phyloP scores from a whole-genome alignment of 2,888 invertebrate species.

The Liopterus haemorrhoidalis region DNA sequence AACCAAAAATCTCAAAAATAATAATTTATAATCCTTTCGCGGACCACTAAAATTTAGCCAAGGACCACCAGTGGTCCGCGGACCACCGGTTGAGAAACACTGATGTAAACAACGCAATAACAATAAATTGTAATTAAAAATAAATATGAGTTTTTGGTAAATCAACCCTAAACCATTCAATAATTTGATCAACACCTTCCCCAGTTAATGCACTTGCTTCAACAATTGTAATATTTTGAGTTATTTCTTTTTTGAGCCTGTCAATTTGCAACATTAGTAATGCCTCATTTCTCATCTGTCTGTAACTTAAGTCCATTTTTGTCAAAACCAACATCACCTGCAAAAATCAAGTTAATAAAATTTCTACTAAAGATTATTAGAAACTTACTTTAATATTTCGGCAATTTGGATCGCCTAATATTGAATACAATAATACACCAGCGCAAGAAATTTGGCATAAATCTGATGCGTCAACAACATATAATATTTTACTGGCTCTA shows the following conservation, averaged over 20 bases:
- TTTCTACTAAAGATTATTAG: not conserved
- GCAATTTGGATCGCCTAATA: conserved; percentile 66
- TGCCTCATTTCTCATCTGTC: conserved; percentile 82
- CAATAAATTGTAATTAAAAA: too few relatives aligned
- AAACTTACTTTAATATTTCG: conserved; percentile 57
- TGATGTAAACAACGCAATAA: too few relatives aligned
- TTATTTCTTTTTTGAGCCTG: conserved; percentile 62
- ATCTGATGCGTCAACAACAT: conserved; percentile 78
- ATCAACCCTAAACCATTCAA: conserved; percentile 62
- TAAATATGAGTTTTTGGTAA: too few relatives aligned
- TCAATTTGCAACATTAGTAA: conserved; percentile 73
- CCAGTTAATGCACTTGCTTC: conserved; percentile 72
- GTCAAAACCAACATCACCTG: conserved; percentile 66
- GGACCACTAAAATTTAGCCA: too few relatives aligned
- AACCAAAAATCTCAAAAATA: too few relatives aligned
- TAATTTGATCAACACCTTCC: conserved; percentile 61
- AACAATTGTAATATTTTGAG: conserved; percentile 60
- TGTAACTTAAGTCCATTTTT: conserved; percentile 81
- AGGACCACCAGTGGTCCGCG: too few relatives aligned
- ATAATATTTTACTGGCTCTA: conserved; percentile 63
- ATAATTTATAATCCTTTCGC: too few relatives aligned
- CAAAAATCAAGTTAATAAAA: conserved; percentile 32
- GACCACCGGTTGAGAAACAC: too few relatives aligned
- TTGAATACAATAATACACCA: conserved; percentile 71
- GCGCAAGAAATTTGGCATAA: conserved; percentile 81